Evolutionary conservation across 2,888 invertebrate species (phyloP).

Genomic region (Ectropis crepuscularia): DNA sequence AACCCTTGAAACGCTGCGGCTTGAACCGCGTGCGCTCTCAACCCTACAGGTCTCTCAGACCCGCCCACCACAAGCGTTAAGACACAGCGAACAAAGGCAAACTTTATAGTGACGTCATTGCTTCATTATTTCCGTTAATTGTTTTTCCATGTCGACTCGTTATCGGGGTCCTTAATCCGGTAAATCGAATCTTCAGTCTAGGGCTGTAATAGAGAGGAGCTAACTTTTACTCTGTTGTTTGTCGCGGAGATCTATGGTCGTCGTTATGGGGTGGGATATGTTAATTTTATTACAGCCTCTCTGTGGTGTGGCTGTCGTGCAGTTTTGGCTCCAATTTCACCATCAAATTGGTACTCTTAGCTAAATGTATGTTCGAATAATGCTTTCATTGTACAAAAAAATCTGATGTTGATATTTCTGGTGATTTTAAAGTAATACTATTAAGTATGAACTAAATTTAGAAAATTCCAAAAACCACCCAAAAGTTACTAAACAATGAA

Average conservation of each 20-base stretch:
- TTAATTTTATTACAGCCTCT: constrained; percentile 44
- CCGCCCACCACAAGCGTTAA: constrained; percentile 73
- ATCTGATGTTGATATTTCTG: too few species aligned
- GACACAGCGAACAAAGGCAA: constrained; percentile 76
- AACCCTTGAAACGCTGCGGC: constrained; percentile 68
- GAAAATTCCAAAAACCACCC: too few species aligned
- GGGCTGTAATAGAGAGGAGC: constrained; percentile 33
- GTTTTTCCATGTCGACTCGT: constrained; percentile 80
- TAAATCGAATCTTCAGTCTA: constrained; percentile 77
- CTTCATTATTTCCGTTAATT: constrained; percentile 78
- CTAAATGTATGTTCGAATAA: neutral
- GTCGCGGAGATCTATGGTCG: constrained; percentile 68
- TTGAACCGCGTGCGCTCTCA: constrained; percentile 45
- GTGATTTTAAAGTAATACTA: too few species aligned
- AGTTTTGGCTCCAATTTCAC: constrained; percentile 9
- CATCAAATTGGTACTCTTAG: neutral
- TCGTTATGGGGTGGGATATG: constrained; percentile 54
- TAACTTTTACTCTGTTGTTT: constrained; percentile 62
- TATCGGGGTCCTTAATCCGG: constrained; percentile 73
- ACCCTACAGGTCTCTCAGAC: constrained; percentile 57
- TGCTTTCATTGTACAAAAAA: too few species aligned
- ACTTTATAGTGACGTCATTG: constrained; percentile 78
- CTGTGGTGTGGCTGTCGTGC: constrained; percentile 27
- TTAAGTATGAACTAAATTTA: too few species aligned
- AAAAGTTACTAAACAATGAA: too few species aligned